phyloP scores from a whole-genome alignment of 2,113 vertebrate species.

The Microtus pennsylvanicus region DNA sequence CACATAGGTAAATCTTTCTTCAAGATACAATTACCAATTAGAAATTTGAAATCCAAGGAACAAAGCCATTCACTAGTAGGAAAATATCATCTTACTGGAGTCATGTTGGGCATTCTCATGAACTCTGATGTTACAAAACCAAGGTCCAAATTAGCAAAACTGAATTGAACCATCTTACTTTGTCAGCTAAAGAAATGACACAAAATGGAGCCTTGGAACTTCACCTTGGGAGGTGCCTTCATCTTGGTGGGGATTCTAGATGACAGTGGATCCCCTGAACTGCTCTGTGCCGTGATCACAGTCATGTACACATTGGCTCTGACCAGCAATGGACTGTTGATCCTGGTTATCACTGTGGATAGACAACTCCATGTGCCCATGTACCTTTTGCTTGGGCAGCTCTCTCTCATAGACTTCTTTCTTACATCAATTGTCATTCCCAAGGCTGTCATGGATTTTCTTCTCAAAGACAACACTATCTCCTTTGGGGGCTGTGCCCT shows the following conservation, averaged over 20 bases:
- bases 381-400: conserved; percentile 69
- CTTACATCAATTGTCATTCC: conserved; percentile 70
- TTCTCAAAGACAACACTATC: conserved; percentile 60
- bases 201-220: conserved; percentile 64
- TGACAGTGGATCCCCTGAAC: conserved; percentile 50
- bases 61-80: not conserved
- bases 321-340: conserved; percentile 70
- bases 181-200: not conserved
- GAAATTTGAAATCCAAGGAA: not conserved
- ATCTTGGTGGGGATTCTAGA: conserved; percentile 70
- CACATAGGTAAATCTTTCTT: not conserved
- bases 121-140: not conserved
- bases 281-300: conserved; percentile 53
- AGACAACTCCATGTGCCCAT: conserved; percentile 55
- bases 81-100: not conserved
- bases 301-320: conserved; percentile 56
- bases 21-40: not conserved
- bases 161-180: not conserved
- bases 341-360: conserved; percentile 62
- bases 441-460: conserved; percentile 58
- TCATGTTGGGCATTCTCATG: rapidly evolving
- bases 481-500: conserved; percentile 68
- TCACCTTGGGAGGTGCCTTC: conserved; percentile 53
- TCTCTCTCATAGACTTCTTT: conserved; percentile 75
- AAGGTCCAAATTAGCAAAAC: not conserved